A percentile compares a stretch with the other conserved stretches of the same genome.
Evolutionary conservation across 1,140 invertebrate species (phyloP).

Genomic region (Zaprionus africanus): DNA sequence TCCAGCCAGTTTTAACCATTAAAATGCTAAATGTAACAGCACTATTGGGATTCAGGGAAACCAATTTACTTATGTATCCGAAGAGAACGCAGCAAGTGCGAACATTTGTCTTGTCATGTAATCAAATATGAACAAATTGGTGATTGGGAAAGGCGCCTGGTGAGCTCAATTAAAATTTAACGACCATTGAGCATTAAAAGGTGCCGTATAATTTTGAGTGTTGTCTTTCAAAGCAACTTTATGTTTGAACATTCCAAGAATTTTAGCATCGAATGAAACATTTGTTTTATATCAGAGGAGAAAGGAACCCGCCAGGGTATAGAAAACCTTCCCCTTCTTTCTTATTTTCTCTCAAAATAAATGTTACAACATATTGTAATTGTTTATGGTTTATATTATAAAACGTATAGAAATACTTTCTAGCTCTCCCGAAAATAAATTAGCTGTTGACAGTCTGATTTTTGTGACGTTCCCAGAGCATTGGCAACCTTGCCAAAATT

Average conservation of each 20-base stretch:
- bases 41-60: background rate
- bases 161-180: conserved; percentile 47
- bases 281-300: no score
- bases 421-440: background rate
- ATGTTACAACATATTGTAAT: no score
- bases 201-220: conserved; percentile 43
- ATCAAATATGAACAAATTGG: conserved; percentile 46
- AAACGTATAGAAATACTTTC: background rate
- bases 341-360: no score
- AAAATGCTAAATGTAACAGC: background rate
- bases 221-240: background rate
- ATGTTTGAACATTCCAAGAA: no score
- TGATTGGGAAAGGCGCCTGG: conserved; percentile 38
- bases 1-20: background rate
- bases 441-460: background rate
- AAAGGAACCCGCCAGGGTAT: no score
- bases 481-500: conserved; percentile 7
- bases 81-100: background rate
- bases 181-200: conserved; percentile 43
- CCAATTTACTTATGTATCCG: conserved; percentile 10
- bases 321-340: no score
- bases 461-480: background rate
- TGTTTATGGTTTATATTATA: background rate
- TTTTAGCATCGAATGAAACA: no score
- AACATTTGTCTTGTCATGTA: conserved; percentile 34